Base-by-base conservation (phyloP, 2,888 invertebrate species). In the Pachliopta kotzebuea region DNA sequence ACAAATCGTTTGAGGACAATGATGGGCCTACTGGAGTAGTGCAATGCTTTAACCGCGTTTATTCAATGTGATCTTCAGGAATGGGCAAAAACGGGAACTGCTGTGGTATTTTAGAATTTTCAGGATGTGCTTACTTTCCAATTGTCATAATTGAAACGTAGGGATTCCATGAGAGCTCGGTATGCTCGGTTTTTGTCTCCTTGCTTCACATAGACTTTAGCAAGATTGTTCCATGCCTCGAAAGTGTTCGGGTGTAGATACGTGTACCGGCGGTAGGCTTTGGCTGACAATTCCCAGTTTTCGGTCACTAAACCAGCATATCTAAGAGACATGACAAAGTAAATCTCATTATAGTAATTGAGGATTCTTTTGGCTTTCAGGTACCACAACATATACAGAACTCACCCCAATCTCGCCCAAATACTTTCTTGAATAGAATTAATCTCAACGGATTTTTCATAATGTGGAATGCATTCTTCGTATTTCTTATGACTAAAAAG, bases 221-320 rank as follows among this genome's bases (percentile, higher is more conserved):
- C 98, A 66, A 99, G 90, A 84, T 99, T 99, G 85, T 98, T 99
- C 99, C 99, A 99, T 0, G 98, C 98, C 86, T 99, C 98, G 83
- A 97, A 99, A 62, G 96, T 96, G 85, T 95, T 90, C 0, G 95
- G 95, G 74, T 98, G 98, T n/a, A 99, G 89, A 71, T 94, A 94
- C 20, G 98, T 97, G 80, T 97, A 98, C 59, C 95, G 94, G 56
- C 97, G 93, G 83, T 98, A 99, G 0, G 97, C 97, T 31, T 93
- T 94, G 0, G 96, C 97, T 0, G 98, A 96, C 17, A 94, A 78
- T 73, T 96, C 95, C 96, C 97, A 98, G 67, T 96, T 93, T 79
- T 97, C 95, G 0, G 93, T 89, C 77, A 94, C 92, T 63, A 98
- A 92, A 2, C 97, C 96, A 2, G 98, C 96, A 85, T 94, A 98